phyloP scores from a whole-genome alignment of 2,113 vertebrate species.

The Charina bottae region DNA sequence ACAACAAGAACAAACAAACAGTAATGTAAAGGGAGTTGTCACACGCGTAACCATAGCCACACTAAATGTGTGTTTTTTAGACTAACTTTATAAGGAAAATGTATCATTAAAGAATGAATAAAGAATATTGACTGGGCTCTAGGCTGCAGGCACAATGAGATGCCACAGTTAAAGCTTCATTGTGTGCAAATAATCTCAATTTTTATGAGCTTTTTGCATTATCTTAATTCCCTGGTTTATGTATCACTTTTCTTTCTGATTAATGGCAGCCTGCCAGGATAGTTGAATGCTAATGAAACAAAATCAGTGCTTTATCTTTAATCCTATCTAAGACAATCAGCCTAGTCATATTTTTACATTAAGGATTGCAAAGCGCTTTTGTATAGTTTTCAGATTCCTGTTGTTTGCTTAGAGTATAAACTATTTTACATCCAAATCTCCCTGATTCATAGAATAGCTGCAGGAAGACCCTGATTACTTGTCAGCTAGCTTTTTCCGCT shows the following conservation, averaged over 20 bases:
- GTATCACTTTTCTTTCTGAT: slow-evolving; percentile 37
- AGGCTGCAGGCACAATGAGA: neutral
- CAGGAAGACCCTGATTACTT: neutral
- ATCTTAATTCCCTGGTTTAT: slow-evolving; percentile 19
- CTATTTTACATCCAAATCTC: neutral
- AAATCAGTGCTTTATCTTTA: slow-evolving; percentile 31
- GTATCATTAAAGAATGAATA: neutral
- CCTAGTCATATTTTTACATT: slow-evolving; percentile 23
- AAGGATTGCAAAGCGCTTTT: slow-evolving; percentile 7
- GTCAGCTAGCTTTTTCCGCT: neutral
- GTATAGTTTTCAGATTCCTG: slow-evolving; percentile 5
- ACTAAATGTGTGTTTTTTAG: neutral
- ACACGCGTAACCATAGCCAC: neutral
- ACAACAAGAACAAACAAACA: neutral
- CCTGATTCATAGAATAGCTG: neutral
- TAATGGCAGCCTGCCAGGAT: slow-evolving; percentile 5
- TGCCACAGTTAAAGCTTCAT: slow-evolving; percentile 12
- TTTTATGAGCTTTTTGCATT: slow-evolving; percentile 23
- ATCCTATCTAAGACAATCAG: slow-evolving; percentile 23
- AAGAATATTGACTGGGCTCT: neutral
- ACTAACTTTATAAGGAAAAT: slow-evolving; percentile 20
- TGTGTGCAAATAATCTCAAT: neutral
- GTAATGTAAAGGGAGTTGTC: slow-evolving; percentile 30
- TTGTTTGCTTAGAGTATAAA: slow-evolving; percentile 12
- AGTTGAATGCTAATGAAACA: neutral